Base-by-base conservation (phyloP, 2,888 invertebrate genomes). In the Zaprionus lineosus region DNA sequence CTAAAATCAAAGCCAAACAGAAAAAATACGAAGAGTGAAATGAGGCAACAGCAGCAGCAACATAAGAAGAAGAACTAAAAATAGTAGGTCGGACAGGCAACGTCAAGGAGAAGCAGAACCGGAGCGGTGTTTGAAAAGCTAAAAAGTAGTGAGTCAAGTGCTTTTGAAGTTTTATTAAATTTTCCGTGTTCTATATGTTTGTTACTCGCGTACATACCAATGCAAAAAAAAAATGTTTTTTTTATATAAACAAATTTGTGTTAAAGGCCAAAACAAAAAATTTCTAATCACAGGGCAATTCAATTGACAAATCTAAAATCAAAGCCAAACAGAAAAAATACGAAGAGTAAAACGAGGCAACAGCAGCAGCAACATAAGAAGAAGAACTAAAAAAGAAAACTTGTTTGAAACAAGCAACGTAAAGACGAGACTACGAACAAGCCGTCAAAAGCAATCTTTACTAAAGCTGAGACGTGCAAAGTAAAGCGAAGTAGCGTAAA, bases 301-400 rank as follows among this genome's bases (percentile, higher is more conserved):
- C 26, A 33, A 60, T 59, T 60, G 46, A 41, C 61, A 59, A 58
- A 33, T 29, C 14, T 11, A 31, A 39, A 55, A n/a, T 16, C 37
- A 44, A 14, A 29, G 12, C 48, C 46, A 60, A 44, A 41, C 24
- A 53, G 41, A 58, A 59, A 58, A 68, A 72, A 57, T 64, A 33
- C 55, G 69, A 64, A 64, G 70, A 65, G 55, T 72, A 55, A 72
- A 68, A 72, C 68, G 71, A 74, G 74, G 69, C 64, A 62, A 21
- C 47, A 47, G 44, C 33, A 43, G 24, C 16, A 26, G 57, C 48
- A 62, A 28, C 48, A 58, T 26, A 73, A 72, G 61, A 63, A 76
- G 66, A 69, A 72, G 73, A 72, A 60, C 59, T 65, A 58, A 61
- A 81, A 77, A 82, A 82, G 62, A 81, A 81, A 81, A 81, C 81